These are phyloP conservation scores for Craniophora ligustri DNA, from an alignment of 2,888 invertebrate genomes.

Conservation along the genomic window DNA sequence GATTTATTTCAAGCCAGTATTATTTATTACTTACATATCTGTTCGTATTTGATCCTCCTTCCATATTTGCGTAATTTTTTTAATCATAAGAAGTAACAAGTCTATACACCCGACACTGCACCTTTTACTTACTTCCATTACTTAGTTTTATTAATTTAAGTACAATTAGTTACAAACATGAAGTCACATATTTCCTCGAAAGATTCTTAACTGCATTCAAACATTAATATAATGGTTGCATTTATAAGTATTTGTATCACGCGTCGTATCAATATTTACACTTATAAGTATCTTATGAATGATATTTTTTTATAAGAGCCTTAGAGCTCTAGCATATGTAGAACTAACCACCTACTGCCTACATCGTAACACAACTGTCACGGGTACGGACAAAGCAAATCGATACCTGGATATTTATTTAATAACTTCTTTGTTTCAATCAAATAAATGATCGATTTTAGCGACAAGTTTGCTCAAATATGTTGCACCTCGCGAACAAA, in stretches of 20 bases:
- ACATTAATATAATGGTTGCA: not conserved
- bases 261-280: constrained; percentile 1
- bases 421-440: constrained; percentile 6
- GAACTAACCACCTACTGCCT: constrained; percentile 7
- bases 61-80: too few species aligned
- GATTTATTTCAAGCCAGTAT: constrained; percentile 1
- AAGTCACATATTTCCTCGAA: too few species aligned
- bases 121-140: not conserved
- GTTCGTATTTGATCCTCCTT: too few species aligned
- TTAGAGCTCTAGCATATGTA: constrained; percentile 7
- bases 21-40: too few species aligned
- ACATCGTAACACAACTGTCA: constrained; percentile 23
- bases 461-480: constrained; percentile 24
- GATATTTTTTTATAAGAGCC: constrained; percentile 1
- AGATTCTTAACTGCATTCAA: too few species aligned
- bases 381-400: not conserved
- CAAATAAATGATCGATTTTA: constrained; percentile 33
- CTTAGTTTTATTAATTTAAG: too few species aligned
- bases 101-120: too few species aligned
- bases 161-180: too few species aligned
- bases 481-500: constrained; percentile 13
- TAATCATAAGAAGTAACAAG: too few species aligned
- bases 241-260: not conserved
- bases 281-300: not conserved
- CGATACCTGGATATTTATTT: constrained; percentile 13